phyloP scores from a whole-genome alignment of 2,888 invertebrate genomes.

The Apamea monoglypha region DNA sequence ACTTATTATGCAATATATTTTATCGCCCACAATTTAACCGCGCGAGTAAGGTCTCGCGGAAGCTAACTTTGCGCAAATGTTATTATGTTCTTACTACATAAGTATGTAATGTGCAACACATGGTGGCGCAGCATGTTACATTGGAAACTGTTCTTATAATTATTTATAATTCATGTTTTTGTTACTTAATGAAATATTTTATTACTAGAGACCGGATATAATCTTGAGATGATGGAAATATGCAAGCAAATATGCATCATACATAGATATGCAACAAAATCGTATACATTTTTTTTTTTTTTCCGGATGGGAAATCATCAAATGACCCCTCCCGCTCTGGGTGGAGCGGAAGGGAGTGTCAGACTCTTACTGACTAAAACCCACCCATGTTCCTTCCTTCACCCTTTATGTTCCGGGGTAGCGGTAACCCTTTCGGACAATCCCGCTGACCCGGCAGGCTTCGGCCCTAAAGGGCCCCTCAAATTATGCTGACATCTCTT shows the following conservation, averaged over 20 bases:
- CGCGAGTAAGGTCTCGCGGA: slow-evolving; percentile 31
- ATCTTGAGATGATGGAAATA: not conserved
- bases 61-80: slow-evolving; percentile 55
- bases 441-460: too few species aligned
- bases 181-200: not conserved
- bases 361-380: too few species aligned
- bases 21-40: slow-evolving; percentile 53
- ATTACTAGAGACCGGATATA: not conserved
- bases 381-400: too few species aligned
- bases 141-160: slow-evolving; percentile 2
- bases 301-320: too few species aligned
- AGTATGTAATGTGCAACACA: slow-evolving; percentile 27
- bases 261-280: not conserved
- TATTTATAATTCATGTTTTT: not conserved
- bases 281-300: too few species aligned
- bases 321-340: too few species aligned
- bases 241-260: not conserved
- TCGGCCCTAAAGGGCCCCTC: too few species aligned
- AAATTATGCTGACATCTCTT: too few species aligned
- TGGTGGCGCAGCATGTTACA: slow-evolving; percentile 9
- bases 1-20: slow-evolving; percentile 56
- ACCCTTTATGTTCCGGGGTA: too few species aligned
- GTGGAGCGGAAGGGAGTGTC: too few species aligned
- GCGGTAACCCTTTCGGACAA: too few species aligned
- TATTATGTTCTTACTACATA: slow-evolving; percentile 45